Evolutionary conservation across 2,888 invertebrate species (phyloP), one percentile per base, ranked within the genome.

Genomic region (Xestia c-nigrum): DNA sequence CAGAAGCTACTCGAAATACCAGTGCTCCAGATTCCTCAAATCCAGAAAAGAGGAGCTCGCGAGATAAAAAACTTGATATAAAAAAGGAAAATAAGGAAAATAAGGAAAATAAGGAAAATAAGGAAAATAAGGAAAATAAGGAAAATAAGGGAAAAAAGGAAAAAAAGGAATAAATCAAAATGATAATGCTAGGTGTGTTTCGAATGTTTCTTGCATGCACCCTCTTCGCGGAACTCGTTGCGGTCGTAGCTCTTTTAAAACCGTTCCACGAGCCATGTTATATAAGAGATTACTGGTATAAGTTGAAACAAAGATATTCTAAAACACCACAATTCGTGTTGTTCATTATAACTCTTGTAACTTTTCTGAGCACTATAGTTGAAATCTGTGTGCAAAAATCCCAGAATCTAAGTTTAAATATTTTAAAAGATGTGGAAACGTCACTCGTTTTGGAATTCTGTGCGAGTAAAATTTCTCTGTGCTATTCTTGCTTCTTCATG

Each of bases 191-290:
- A 24, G 93, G 93, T 78, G 67, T 94, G 61, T 94, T 92, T 73
- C 92, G 92, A 71, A 80, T 87, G 14, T 24, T 91, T 31, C 79
- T 90, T 7, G 90, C 89, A n/a, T 50, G 74, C 1, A 61, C 91
- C 4, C 83, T 95, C 4, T 92, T 93, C 64, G 4, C 80, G 0
- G 93, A 96, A 89, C 6, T 93, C 12, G 50, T 92, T 5, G 66
- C 90, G n/a, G 82, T 94, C 24, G 72, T 94, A 19, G 90, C 89
- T 3, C 88, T 96, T 16, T 85, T 96, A 47, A 95, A 93, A 76
- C 95, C 95, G 0, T 57, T 94, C 2, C 87, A 82, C 77, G 91
- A 95, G 74, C 94, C 95, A 0, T 91, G 88, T 57, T 80, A 75
- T 31, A 89, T 94, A 59, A 91, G 95, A 89, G 90, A 95, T 78